A percentile compares a stretch with the other conserved stretches of the same genome.
Conservation (phyloP, 2,113 vertebrate species). For the Castor canadensis region DNA sequence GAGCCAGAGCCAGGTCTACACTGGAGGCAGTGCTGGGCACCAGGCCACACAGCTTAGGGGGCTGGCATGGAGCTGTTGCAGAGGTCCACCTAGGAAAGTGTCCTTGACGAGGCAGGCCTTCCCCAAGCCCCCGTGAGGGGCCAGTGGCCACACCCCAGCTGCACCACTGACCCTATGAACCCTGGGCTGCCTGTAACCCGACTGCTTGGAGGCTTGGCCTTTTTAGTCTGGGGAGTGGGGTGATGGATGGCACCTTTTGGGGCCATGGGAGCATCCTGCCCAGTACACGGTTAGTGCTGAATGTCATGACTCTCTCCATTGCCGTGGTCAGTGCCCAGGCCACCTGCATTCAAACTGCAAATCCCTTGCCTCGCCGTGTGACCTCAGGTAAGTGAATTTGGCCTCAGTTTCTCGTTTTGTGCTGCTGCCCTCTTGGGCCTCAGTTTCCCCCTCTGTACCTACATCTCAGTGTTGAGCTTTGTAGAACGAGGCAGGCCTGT, state of each 20-base stretch:
- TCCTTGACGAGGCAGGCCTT: not conserved
- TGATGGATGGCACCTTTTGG: not conserved
- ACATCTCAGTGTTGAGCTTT: not conserved
- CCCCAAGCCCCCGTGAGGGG: not conserved
- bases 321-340: not conserved
- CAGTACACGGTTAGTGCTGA: accelerated
- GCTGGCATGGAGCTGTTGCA: accelerated
- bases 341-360: not conserved
- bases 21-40: not conserved
- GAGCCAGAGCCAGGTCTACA: not conserved
- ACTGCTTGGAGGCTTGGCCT: not conserved
- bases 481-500: not conserved
- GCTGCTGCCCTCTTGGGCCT: not conserved
- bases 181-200: not conserved
- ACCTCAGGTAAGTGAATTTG: not conserved
- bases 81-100: too few relatives aligned
- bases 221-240: not conserved
- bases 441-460: not conserved
- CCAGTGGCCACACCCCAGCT: accelerated
- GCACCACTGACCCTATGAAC: not conserved
- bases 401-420: not conserved
- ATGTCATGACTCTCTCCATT: accelerated
- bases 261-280: accelerated
- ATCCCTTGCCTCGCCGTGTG: not conserved
- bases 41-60: not conserved